Evolutionary conservation across 1,140 invertebrate genomes (phyloP).

Genomic region (Tetranychus urticae): DNA sequence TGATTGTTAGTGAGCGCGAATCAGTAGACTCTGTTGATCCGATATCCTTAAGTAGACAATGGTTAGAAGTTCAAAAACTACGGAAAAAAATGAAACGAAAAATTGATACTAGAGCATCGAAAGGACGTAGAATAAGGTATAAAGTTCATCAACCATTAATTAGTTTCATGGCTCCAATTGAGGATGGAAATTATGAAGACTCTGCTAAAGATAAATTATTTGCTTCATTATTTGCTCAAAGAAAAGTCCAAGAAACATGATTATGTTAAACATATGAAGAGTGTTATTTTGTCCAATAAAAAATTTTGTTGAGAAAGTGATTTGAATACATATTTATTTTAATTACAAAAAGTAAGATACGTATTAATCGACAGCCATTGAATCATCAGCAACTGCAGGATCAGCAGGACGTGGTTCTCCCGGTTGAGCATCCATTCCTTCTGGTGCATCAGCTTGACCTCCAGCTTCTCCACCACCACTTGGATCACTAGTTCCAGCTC

Average conservation of each 20-base stretch:
- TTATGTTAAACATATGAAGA: no score
- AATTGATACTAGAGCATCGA: conserved; percentile 70
- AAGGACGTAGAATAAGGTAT: conserved; percentile 68
- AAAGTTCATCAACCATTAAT: conserved; percentile 67
- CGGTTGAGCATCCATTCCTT: neutral
- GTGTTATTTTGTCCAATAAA: no score
- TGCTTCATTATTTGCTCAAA: conserved; percentile 47
- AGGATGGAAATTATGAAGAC: conserved; percentile 40
- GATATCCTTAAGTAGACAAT: conserved; percentile 31
- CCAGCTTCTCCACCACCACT: neutral
- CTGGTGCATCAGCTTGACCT: no score
- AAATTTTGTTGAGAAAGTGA: no score
- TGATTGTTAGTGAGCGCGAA: conserved; percentile 64
- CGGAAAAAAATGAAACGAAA: conserved; percentile 67
- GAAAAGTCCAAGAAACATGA: neutral
- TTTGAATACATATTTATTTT: no score
- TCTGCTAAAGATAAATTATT: conserved; percentile 53
- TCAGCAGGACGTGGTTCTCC: neutral
- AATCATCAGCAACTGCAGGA: neutral
- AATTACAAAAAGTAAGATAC: neutral
- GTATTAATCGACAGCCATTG: neutral
- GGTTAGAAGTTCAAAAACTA: conserved; percentile 70
- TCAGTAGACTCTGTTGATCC: conserved; percentile 47
- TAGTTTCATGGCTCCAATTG: conserved; percentile 73
- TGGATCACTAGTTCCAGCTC: neutral